These are phyloP conservation scores for Artibeus lituratus DNA, from an alignment of 2,797 vertebrate genomes.

Conservation along the genomic window DNA sequence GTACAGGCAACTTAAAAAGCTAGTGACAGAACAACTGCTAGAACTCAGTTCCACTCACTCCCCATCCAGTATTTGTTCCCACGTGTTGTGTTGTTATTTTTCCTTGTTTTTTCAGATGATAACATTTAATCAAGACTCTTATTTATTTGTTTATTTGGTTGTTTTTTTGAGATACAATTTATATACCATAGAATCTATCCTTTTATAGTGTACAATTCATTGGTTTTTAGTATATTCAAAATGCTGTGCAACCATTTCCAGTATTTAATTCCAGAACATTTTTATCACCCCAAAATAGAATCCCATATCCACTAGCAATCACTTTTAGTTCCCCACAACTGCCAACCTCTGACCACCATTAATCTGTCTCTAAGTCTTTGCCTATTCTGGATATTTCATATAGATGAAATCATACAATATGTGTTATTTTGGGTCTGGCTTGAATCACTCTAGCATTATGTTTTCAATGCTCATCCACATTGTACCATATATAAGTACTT, in stretches of 20 bases:
- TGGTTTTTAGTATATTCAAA: neutral
- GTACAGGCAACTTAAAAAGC: neutral
- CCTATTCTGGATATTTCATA: neutral
- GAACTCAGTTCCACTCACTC: neutral
- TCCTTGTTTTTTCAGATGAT: neutral
- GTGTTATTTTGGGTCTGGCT: neutral
- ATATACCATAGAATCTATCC: neutral
- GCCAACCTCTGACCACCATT: neutral
- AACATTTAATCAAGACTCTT: neutral
- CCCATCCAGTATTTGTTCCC: neutral
- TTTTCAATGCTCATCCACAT: neutral
- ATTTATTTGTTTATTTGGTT: neutral
- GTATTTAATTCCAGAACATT: neutral
- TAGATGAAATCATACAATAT: neutral
- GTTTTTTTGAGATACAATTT: neutral
- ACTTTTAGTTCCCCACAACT: neutral
- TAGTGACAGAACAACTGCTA: neutral
- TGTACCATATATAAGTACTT: neutral
- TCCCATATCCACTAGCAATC: neutral
- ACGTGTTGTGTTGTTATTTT: neutral
- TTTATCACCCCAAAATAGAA: neutral
- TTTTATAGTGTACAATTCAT: neutral
- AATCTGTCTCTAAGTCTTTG: neutral
- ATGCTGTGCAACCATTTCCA: neutral
- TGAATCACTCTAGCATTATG: neutral